These are phyloP conservation scores for Vidua macroura DNA, from an alignment of 2,113 vertebrate genomes.

Conservation along the genomic window DNA sequence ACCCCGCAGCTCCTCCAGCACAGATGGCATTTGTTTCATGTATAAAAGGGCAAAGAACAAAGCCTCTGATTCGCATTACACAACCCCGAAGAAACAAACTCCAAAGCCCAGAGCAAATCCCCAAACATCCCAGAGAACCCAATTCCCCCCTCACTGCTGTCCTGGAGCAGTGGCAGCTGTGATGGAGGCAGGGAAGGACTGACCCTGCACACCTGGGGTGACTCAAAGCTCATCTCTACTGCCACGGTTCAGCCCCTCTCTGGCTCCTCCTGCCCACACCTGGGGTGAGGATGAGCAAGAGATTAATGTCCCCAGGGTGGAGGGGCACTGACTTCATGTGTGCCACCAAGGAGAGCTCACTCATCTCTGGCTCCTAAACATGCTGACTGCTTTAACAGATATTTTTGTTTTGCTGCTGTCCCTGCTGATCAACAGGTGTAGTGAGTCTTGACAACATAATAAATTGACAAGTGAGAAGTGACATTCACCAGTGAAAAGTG, in stretches of 20 bases:
- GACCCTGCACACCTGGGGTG: not conserved
- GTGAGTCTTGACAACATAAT: not conserved
- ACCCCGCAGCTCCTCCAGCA: not conserved
- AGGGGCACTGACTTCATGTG: fast-evolving
- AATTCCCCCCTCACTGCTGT: fast-evolving
- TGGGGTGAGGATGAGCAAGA: fast-evolving
- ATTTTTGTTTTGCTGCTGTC: not conserved
- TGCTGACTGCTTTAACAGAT: not conserved
- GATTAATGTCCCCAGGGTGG: fast-evolving
- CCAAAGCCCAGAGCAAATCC: not conserved
- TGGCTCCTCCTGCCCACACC: not conserved
- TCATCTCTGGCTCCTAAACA: not conserved
- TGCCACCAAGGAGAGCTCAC: not conserved
- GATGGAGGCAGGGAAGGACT: not conserved
- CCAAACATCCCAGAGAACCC: not conserved
- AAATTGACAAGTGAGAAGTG: not conserved
- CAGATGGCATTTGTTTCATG: not conserved
- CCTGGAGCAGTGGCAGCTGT: not conserved
- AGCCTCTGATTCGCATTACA: not conserved
- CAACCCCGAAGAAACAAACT: fast-evolving
- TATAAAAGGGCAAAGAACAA: not conserved
- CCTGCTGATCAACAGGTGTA: not conserved
- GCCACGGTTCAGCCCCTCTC: fast-evolving
- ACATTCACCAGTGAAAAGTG: not conserved
- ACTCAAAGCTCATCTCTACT: not conserved